phyloP scores from a whole-genome alignment of 1,140 invertebrate genomes.

The Drosophila miranda region DNA sequence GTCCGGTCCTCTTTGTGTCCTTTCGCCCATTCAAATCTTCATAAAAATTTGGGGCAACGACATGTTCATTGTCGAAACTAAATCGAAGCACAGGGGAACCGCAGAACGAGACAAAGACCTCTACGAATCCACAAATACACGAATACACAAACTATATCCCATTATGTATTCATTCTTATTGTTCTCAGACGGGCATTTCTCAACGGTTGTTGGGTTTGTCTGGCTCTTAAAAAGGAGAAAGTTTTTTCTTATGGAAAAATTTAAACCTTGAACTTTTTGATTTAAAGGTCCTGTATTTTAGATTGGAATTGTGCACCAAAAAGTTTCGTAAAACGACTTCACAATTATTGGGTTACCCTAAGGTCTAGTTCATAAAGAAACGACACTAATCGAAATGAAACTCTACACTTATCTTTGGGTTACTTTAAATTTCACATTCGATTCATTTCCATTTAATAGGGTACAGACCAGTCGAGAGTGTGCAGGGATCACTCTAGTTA shows the following conservation, averaged over 20 bases:
- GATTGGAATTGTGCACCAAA: too few relatives aligned
- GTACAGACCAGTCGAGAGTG: conserved; percentile 14
- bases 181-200: conserved; percentile 32
- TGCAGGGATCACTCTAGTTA: background rate
- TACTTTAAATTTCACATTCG: background rate
- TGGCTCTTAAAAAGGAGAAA: background rate
- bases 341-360: background rate
- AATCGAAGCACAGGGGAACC: conserved; percentile 41
- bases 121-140: conserved; percentile 24
- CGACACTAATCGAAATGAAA: too few relatives aligned
- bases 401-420: background rate
- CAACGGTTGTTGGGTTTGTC: conserved; percentile 13
- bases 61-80: conserved; percentile 53
- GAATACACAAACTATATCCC: conserved; percentile 42
- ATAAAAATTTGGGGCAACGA: conserved; percentile 76
- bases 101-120: conserved; percentile 55
- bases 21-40: conserved; percentile 58
- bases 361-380: too few relatives aligned
- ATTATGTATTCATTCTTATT: conserved; percentile 46
- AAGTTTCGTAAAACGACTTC: too few relatives aligned
- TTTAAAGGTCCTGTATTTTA: too few relatives aligned
- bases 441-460: conserved; percentile 6
- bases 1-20: conserved; percentile 47
- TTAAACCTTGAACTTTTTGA: too few relatives aligned
- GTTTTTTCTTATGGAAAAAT: too few relatives aligned